A percentile compares a stretch with the other conserved stretches of the same genome.
Evolutionary conservation across 2,888 invertebrate species (phyloP).

Genomic region (Phania funesta): DNA sequence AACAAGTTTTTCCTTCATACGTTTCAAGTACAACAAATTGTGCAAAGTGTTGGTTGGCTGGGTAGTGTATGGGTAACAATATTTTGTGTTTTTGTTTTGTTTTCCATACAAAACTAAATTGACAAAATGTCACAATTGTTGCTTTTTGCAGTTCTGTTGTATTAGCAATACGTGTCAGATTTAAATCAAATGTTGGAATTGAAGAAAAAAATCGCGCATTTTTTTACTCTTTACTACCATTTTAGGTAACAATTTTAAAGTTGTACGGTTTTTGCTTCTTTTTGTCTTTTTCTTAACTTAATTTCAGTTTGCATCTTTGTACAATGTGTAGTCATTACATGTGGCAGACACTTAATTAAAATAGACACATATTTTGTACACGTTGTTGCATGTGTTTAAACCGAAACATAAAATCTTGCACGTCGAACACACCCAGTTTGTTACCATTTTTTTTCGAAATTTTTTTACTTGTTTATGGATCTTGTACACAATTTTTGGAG

Average conservation of each 20-base stretch:
- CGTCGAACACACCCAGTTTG: constrained; percentile 67
- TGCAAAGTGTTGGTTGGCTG: constrained; percentile 27
- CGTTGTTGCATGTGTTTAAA: constrained; percentile 64
- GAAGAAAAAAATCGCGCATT: constrained; percentile 14
- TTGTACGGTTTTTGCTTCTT: constrained; percentile 27
- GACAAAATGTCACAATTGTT: constrained; percentile 66
- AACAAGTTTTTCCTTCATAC: constrained; percentile 45
- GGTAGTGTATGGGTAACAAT: constrained; percentile 2
- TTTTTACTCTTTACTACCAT: constrained; percentile 56
- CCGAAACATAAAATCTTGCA: constrained; percentile 63
- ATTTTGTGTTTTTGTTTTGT: not conserved
- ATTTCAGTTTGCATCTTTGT: constrained; percentile 56
- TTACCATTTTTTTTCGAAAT: constrained; percentile 52
- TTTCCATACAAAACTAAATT: constrained; percentile 48
- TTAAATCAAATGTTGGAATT: constrained; percentile 57
- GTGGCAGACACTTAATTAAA: constrained; percentile 68
- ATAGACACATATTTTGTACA: constrained; percentile 66
- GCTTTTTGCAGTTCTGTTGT: constrained; percentile 42
- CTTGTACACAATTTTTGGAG: constrained; percentile 44
- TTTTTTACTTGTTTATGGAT: constrained; percentile 1
- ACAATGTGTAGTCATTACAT: constrained; percentile 66
- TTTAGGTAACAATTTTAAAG: constrained; percentile 59
- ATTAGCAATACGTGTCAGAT: constrained; percentile 64
- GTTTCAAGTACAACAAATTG: constrained; percentile 60
- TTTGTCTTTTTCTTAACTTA: constrained; percentile 5